A percentile compares a stretch with the other conserved stretches of the same genome.
Evolutionary conservation across 2,113 vertebrate species (phyloP).

Genomic region (Pelvicachromis taeniatus): DNA sequence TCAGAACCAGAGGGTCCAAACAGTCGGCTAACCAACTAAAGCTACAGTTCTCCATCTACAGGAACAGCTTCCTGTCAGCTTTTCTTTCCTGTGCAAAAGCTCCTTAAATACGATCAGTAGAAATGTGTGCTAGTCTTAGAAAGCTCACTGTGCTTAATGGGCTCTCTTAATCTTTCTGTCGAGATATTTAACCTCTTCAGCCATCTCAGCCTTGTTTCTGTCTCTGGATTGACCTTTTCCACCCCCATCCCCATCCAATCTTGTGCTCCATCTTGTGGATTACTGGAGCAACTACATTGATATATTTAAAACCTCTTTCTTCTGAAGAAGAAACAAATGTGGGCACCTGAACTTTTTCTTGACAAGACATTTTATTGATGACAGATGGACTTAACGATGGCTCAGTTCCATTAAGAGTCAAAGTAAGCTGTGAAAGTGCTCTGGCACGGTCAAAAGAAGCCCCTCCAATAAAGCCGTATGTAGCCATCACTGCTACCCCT

Average conservation of each 20-base stretch:
- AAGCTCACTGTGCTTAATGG: not conserved
- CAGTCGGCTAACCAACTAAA: not conserved
- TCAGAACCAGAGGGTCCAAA: not conserved
- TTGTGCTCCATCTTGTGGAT: slow-evolving; percentile 30
- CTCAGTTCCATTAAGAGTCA: not conserved
- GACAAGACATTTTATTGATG: not conserved
- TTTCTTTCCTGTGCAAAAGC: not conserved
- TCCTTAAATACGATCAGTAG: not conserved
- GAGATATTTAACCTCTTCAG: not conserved
- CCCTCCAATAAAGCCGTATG: not conserved
- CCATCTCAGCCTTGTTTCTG: not conserved
- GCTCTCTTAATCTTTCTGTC: not conserved
- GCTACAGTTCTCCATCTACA: not conserved
- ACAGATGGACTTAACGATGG: not conserved
- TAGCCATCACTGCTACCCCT: not conserved
- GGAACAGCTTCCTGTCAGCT: not conserved
- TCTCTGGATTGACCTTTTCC: not conserved
- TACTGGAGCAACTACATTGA: not conserved
- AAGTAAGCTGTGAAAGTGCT: not conserved
- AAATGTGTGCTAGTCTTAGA: slow-evolving; percentile 27
- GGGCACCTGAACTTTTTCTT: not conserved
- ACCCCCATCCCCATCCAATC: not conserved
- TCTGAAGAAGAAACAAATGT: not conserved
- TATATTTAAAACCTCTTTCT: not conserved
- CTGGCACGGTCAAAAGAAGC: not conserved